Percentiles rank a stretch among this genome's conserved stretches.
These are phyloP conservation scores for Drosophila simulans DNA, from an alignment of 1,140 invertebrate species.

Conservation along the genomic window DNA sequence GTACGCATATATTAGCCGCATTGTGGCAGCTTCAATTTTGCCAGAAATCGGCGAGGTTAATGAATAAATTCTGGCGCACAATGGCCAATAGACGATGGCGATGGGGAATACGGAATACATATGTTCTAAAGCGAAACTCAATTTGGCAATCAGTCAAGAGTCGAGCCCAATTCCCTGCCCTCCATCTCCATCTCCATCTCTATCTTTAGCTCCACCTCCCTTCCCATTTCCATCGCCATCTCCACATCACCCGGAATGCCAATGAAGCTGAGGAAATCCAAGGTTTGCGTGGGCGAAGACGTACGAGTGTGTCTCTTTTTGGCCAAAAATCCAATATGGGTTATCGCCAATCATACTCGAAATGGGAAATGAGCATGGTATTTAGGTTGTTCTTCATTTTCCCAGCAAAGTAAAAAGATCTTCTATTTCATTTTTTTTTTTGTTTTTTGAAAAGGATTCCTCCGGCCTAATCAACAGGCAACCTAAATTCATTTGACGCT, in stretches of 20 bases:
- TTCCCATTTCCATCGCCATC: not conserved
- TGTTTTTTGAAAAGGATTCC: too few relatives aligned
- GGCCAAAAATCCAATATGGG: constrained; percentile 25
- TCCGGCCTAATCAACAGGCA: not conserved
- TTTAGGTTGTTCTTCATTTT: not conserved
- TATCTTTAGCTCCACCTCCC: too few relatives aligned
- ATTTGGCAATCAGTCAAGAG: constrained; percentile 60
- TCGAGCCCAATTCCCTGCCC: constrained; percentile 6
- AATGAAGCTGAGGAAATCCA: constrained; percentile 19
- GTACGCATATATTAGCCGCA: constrained; percentile 30
- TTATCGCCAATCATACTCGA: constrained; percentile 18
- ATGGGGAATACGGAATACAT: constrained; percentile 30
- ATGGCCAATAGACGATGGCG: constrained; percentile 1
- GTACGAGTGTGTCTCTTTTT: constrained; percentile 26
- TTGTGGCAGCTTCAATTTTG: constrained; percentile 44
- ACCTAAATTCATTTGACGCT: not conserved
- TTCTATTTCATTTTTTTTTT: not conserved
- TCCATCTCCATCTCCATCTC: too few relatives aligned
- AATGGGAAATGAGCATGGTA: not conserved
- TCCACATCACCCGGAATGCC: not conserved
- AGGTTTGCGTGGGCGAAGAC: constrained; percentile 33
- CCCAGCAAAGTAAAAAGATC: not conserved
- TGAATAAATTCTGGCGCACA: constrained; percentile 45
- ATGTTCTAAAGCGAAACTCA: constrained; percentile 46
- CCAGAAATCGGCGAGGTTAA: constrained; percentile 38